Base-by-base conservation (phyloP, 2,797 vertebrate genomes). In the Melanogrammus aeglefinus region DNA sequence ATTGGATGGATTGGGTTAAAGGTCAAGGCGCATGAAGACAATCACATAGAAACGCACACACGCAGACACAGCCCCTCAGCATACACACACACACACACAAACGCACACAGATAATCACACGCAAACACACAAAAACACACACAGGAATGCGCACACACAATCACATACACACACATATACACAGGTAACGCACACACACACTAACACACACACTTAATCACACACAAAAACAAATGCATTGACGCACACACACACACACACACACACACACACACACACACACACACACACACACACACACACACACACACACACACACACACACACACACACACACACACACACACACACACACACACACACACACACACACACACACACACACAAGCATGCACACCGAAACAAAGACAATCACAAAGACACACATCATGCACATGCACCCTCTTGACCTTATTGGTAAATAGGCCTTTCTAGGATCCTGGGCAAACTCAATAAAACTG, bases 1-100 rank as follows among this genome's bases (percentile, higher is more conserved):
- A 57, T 24, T 77, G 44, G 71, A 83, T 36, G 71, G 39, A 82
- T 74, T 21, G 66, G 80, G 82, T 86, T 73, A 83, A 84, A 77
- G 82, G 76, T 85, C 77, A 83, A 83, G 80, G 74, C 80, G 44
- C 47, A 63, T 70, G 47, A 72, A 57, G 51, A 79, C 76, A 72
- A 75, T n/a, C 76, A 21, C 76, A 72, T 41, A 57, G 39, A 74
- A 38, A 75, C 29, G 71, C 69, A 10, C 24, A 21, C 63, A 41
- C 36, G 18, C 35, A 76, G n/a, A 39, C 10, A n/a, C 9, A 21
- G 7, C 14, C 9, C n/a, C 10, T 44, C n/a, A 0, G 2, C 29
- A 18, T 31, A 6, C 31, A 14, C 31, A 31, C 14, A 72, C 27
- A 72, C 7, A 35, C n/a, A 35, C 12, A 33, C 14, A 72, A 2